Percentiles rank a stretch among this genome's conserved stretches.
These are phyloP conservation scores for Pollenia angustigena DNA, from an alignment of 2,888 invertebrate species.

Conservation along the genomic window DNA sequence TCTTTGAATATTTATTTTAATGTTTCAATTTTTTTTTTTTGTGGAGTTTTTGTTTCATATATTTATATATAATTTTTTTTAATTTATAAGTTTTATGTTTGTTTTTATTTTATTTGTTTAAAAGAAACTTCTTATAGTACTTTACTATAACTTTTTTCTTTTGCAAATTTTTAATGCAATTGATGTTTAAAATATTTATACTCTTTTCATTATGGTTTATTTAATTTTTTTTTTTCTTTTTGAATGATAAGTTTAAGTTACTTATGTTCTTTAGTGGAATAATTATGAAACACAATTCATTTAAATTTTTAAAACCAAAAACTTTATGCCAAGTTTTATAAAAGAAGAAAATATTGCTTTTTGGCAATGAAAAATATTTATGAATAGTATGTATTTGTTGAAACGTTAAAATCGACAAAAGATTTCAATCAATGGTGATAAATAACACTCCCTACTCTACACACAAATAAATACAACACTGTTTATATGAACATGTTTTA, in stretches of 20 bases:
- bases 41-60: constrained; percentile 50
- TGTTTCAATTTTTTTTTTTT: constrained; percentile 27
- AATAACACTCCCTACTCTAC: background rate
- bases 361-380: constrained; percentile 26
- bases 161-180: constrained; percentile 51
- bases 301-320: constrained; percentile 22
- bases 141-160: constrained; percentile 27
- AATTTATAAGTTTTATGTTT: constrained; percentile 44
- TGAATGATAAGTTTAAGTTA: constrained; percentile 58
- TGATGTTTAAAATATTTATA: constrained; percentile 39
- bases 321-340: background rate
- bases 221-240: constrained; percentile 34
- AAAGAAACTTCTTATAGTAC: constrained; percentile 54
- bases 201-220: background rate
- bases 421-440: background rate
- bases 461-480: constrained; percentile 2
- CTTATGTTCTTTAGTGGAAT: constrained; percentile 39
- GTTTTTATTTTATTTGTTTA: constrained; percentile 48
- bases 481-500: background rate
- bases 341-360: constrained; percentile 26
- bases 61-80: constrained; percentile 26
- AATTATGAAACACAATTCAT: constrained; percentile 14
- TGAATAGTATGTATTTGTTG: too few relatives aligned
- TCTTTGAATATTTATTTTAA: constrained; percentile 42
- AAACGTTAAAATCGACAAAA: constrained; percentile 14